phyloP scores from a whole-genome alignment of 2,888 invertebrate genomes.

The Sclerodermus sp. region DNA sequence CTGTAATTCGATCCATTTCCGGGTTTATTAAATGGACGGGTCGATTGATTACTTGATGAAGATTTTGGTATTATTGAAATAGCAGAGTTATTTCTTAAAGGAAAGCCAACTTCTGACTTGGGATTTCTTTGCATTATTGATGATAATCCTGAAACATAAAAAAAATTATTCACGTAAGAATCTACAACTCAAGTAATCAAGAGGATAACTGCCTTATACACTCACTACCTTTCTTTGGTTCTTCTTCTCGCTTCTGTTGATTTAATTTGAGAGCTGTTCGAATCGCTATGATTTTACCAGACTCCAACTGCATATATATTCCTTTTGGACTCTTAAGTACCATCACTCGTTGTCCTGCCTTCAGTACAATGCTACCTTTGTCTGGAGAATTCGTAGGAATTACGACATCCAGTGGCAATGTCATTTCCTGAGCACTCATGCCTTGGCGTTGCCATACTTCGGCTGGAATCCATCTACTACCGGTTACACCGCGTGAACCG shows the following conservation, averaged over 20 bases:
- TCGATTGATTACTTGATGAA: constrained; percentile 34
- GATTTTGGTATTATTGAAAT: constrained; percentile 57
- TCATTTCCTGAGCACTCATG: constrained; percentile 94
- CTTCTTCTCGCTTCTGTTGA: constrained; percentile 60
- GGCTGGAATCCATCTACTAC: constrained; percentile 78
- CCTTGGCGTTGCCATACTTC: constrained; percentile 92
- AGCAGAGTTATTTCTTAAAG: constrained; percentile 55
- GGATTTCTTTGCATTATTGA: constrained; percentile 36
- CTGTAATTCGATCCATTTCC: constrained; percentile 41
- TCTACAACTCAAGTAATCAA: too few relatives aligned
- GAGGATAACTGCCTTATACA: background rate
- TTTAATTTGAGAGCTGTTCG: constrained; percentile 74
- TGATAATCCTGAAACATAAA: constrained; percentile 33
- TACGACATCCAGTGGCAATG: constrained; percentile 87
- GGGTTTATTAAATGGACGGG: constrained; percentile 40
- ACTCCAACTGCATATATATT: constrained; percentile 92
- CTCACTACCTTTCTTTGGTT: constrained; percentile 52
- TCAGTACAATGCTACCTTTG: constrained; percentile 85
- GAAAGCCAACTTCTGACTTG: constrained; percentile 50
- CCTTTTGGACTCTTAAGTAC: constrained; percentile 94
- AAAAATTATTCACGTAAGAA: background rate
- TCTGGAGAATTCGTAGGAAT: constrained; percentile 90
- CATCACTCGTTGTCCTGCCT: constrained; percentile 92
- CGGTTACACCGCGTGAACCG: constrained; percentile 60
- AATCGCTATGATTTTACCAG: constrained; percentile 93